These are phyloP conservation scores for Diachasmimorpha longicaudata DNA, from an alignment of 1,140 invertebrate genomes.

Conservation along the genomic window DNA sequence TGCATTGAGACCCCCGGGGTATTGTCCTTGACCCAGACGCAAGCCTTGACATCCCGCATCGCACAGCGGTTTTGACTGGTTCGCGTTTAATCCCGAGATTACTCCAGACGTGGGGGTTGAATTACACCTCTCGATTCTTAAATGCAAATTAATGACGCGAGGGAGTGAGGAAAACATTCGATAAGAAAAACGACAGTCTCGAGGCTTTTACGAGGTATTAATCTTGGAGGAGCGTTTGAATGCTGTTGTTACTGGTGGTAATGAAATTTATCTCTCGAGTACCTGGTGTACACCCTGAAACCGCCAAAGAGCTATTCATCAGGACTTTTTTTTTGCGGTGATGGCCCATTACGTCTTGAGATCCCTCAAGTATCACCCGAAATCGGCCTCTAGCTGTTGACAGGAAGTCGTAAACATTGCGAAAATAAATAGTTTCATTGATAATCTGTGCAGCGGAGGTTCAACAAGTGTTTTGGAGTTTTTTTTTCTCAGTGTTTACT, in stretches of 20 bases:
- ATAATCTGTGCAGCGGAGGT: neutral
- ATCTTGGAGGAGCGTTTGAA: neutral
- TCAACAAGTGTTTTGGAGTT: neutral
- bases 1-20: slow-evolving; percentile 3
- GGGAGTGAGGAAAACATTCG: neutral
- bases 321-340: neutral
- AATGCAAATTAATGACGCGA: neutral
- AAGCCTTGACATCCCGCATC: slow-evolving; percentile 13
- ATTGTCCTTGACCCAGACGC: slow-evolving; percentile 12
- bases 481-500: too few species aligned
- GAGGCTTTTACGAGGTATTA: slow-evolving; percentile 1
- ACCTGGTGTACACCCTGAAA: neutral
- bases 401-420: slow-evolving; percentile 8
- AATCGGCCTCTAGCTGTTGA: neutral
- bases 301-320: slow-evolving; percentile 14
- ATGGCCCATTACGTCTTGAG: neutral
- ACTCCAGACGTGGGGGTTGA: neutral
- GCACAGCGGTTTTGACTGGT: neutral
- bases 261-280: slow-evolving; percentile 18
- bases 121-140: slow-evolving; percentile 1
- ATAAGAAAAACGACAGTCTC: neutral
- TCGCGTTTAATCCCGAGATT: slow-evolving; percentile 1
- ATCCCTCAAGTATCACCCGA: neutral
- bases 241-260: slow-evolving; percentile 3
- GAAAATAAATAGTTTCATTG: neutral